Conservation (phyloP, 2,113 vertebrate species). For the Sprattus sprattus region DNA sequence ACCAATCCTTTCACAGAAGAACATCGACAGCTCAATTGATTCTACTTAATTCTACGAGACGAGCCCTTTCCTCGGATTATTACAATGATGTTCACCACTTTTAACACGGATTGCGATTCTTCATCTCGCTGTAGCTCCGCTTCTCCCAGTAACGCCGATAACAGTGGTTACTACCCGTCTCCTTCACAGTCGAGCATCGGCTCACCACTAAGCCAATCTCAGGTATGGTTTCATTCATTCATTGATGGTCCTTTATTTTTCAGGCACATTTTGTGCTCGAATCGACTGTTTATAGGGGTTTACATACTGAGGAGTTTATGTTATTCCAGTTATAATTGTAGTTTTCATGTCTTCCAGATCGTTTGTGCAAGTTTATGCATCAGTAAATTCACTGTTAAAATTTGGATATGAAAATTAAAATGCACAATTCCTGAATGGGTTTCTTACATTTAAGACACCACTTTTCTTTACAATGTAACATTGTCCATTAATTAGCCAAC, state of each 20-base stretch:
- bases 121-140: conserved; percentile 95
- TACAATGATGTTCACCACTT: conserved; percentile 84
- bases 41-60: not conserved
- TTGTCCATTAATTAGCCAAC: not conserved
- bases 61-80: conserved; percentile 16
- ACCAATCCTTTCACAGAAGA: not conserved
- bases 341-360: not conserved
- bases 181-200: conserved; percentile 86
- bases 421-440: not conserved
- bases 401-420: not conserved
- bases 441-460: too few relatives aligned
- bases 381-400: not conserved
- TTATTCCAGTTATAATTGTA: not conserved
- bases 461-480: too few relatives aligned
- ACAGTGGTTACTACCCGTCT: conserved; percentile 80
- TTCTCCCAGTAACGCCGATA: conserved; percentile 82
- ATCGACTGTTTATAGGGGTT: not conserved
- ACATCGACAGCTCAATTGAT: not conserved
- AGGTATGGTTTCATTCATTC: conserved; percentile 71
- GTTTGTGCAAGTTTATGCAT: not conserved
- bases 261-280: not conserved
- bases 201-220: conserved; percentile 78
- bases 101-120: conserved; percentile 85
- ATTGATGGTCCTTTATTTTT: not conserved
- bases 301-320: too few relatives aligned